Base-by-base conservation (phyloP, 2,888 invertebrate genomes). In the Therioaphis trifolii region DNA sequence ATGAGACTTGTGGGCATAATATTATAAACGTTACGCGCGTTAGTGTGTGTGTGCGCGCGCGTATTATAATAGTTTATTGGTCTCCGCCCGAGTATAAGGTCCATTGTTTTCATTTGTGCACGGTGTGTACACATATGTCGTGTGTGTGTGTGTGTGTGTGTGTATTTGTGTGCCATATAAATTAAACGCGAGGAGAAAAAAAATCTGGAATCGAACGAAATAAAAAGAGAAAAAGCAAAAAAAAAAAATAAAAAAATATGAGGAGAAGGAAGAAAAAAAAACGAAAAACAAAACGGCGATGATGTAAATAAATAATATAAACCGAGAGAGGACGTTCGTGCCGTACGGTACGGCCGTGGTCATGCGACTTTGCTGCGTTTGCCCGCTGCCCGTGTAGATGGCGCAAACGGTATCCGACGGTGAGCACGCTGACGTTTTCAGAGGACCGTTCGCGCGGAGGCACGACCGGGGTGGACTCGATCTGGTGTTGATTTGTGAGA, bases 61-160 rank as follows among this genome's bases (percentile, higher is more conserved):
- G 29, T 24, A 5, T 11, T 61, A 75, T 76, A 46, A 77, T 77
- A 49, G 63, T 49, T 77, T 66, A 66, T 77, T 77, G 63, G 76
- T 77, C 66, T 66, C 66, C 4, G 18, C 40, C 24, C 29, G 71
- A 35, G 49, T 24, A 27, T 49, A 29, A 77, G 66, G 66, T 24
- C 77, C 77, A 78, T 78, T 78, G 77, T 78, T 78, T 78, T 66
- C 77, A 21, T 29, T 15, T 40, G 77, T 55, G 18, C 7, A n/a
- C 4, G 35, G 43, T n/a, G 61, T 29, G 63, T n/a, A n/a, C n/a
- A n/a, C n/a, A n/a, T n/a, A n/a, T n/a, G n/a, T n/a, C n/a, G n/a
- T n/a, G n/a, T n/a, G n/a, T n/a, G n/a, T n/a, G n/a, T n/a, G n/a
- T n/a, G n/a, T n/a, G n/a, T n/a, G n/a, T n/a, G n/a, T n/a, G n/a